These are phyloP conservation scores for Chromis chromis DNA, from an alignment of 2,797 vertebrate genomes.

Conservation along the genomic window DNA sequence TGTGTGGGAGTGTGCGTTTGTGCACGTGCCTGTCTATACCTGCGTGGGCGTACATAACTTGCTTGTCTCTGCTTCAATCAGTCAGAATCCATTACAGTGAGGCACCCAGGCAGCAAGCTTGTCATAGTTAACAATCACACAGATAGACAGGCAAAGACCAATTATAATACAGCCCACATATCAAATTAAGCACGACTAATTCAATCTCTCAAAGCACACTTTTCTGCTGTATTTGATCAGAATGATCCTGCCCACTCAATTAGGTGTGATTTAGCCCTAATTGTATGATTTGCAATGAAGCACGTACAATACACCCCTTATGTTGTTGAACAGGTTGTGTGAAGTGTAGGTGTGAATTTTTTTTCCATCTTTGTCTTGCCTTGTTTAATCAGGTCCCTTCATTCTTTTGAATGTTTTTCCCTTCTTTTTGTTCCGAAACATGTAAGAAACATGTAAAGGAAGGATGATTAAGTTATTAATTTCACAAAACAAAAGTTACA, in stretches of 20 bases:
- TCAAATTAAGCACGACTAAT: slow-evolving; percentile 72
- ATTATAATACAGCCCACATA: slow-evolving; percentile 74
- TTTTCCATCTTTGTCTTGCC: slow-evolving; percentile 51
- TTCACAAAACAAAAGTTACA: background rate
- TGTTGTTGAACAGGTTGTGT: slow-evolving; percentile 55
- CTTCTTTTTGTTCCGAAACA: background rate
- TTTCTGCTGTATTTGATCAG: slow-evolving; percentile 76
- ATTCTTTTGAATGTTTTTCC: background rate
- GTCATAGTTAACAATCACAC: slow-evolving; percentile 72
- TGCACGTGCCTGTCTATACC: slow-evolving; percentile 21
- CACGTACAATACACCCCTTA: slow-evolving; percentile 47
- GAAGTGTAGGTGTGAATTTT: slow-evolving; percentile 53
- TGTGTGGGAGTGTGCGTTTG: slow-evolving; percentile 17
- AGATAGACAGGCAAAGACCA: slow-evolving; percentile 70
- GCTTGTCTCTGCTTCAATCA: slow-evolving; percentile 72
- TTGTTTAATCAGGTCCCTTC: slow-evolving; percentile 26
- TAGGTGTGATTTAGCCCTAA: slow-evolving; percentile 74
- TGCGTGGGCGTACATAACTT: slow-evolving; percentile 55
- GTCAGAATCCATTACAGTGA: slow-evolving; percentile 72
- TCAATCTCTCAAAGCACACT: slow-evolving; percentile 66
- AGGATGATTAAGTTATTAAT: background rate
- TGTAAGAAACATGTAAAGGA: background rate
- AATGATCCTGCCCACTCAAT: slow-evolving; percentile 71
- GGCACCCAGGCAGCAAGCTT: slow-evolving; percentile 49
- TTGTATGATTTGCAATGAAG: slow-evolving; percentile 63